These are phyloP conservation scores for Manis pentadactyla DNA, from an alignment of 2,797 vertebrate genomes.

Conservation along the genomic window DNA sequence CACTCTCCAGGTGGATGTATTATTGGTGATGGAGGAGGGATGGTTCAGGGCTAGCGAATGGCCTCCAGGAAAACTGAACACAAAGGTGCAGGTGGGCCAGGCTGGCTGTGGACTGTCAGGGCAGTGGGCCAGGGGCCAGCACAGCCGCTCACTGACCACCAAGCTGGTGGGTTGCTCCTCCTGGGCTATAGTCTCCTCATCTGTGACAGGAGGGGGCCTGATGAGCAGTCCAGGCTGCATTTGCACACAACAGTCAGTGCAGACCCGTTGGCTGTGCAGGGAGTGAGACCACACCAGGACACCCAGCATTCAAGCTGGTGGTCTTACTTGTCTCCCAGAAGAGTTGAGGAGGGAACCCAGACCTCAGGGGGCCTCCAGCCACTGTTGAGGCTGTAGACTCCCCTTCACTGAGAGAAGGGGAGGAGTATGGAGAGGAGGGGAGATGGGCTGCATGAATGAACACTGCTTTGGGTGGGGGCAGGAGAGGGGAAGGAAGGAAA, in stretches of 20 bases:
- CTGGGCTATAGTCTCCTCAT: not conserved
- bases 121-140: not conserved
- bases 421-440: not conserved
- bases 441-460: constrained; percentile 20
- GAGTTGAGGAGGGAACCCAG: not conserved
- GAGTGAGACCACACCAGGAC: not conserved
- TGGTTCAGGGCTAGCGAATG: not conserved
- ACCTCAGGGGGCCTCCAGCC: not conserved
- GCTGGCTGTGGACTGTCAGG: fast-evolving
- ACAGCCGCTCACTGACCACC: not conserved
- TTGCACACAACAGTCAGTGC: not conserved
- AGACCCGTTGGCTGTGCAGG: not conserved
- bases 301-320: not conserved
- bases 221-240: not conserved
- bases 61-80: not conserved
- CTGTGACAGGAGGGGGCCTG: not conserved
- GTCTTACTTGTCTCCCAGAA: not conserved
- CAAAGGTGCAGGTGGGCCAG: not conserved
- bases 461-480: not conserved
- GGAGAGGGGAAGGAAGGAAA: not conserved
- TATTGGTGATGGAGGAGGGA: not conserved
- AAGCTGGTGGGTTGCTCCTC: not conserved
- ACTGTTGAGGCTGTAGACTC: not conserved
- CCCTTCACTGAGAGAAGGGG: not conserved
- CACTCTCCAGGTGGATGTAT: too few species aligned